Evolutionary conservation across 2,797 vertebrate genomes (phyloP).

Genomic region (Diglossa cyanea): DNA sequence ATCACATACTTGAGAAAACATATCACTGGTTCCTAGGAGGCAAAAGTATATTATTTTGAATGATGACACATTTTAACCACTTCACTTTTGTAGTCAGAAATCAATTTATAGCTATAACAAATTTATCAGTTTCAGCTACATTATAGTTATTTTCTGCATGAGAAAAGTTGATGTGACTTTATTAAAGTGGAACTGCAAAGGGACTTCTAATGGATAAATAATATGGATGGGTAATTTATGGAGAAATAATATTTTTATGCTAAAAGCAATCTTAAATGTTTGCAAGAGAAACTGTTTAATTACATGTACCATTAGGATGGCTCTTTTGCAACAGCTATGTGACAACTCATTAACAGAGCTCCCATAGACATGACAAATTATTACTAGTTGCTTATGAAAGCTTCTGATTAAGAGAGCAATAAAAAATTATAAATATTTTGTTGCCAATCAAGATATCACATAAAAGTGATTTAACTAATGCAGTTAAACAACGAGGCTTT

Average conservation of each 20-base stretch:
- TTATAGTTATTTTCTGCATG: conserved; percentile 25
- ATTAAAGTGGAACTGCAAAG: not conserved
- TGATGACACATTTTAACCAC: not conserved
- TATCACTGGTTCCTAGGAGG: not conserved
- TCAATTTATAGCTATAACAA: not conserved
- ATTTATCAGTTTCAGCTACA: not conserved
- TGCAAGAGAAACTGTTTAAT: conserved; percentile 72
- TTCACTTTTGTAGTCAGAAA: not conserved
- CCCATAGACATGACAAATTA: conserved; percentile 70
- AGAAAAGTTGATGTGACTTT: not conserved
- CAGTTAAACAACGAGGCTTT: not conserved
- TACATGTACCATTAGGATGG: conserved; percentile 72
- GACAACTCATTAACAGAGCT: conserved; percentile 70
- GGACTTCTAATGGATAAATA: conserved; percentile 50
- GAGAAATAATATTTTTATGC: conserved; percentile 62
- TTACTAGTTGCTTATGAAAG: conserved; percentile 66
- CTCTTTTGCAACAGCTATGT: conserved; percentile 51
- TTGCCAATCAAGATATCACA: conserved; percentile 71
- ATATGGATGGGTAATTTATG: conserved; percentile 24
- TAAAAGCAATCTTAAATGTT: conserved; percentile 64
- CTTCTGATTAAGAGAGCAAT: conserved; percentile 69
- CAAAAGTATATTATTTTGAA: conserved; percentile 16
- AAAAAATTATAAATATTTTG: conserved; percentile 70
- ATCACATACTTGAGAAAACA: not conserved
- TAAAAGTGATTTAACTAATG: conserved; percentile 47